Percentiles rank a stretch among this genome's conserved stretches.
Evolutionary conservation across 2,797 vertebrate species (phyloP).

Genomic region (Pachyuromys duprasi): DNA sequence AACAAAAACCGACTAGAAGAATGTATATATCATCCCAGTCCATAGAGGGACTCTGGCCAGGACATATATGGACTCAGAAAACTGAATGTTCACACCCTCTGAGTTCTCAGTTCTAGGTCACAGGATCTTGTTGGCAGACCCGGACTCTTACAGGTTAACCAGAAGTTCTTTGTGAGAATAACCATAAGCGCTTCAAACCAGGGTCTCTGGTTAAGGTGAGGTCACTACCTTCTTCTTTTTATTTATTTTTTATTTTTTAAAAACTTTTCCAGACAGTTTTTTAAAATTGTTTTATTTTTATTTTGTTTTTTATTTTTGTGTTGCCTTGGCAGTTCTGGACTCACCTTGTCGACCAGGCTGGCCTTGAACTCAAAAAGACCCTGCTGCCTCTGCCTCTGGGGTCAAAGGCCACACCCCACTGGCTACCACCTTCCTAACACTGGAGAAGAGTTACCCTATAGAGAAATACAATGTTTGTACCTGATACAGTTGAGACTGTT

Average conservation of each 20-base stretch:
- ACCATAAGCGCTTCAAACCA: background rate
- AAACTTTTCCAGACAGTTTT: no score
- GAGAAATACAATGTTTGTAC: background rate
- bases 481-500: background rate
- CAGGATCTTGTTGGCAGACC: background rate
- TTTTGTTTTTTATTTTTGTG: no score
- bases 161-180: background rate
- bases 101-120: background rate
- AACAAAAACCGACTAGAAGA: background rate
- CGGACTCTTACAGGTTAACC: background rate
- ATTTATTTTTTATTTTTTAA: no score
- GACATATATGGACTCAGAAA: background rate
- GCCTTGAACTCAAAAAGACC: no score
- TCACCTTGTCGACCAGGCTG: no score
- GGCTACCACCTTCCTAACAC: background rate
- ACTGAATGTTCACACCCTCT: background rate
- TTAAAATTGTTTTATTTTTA: no score
- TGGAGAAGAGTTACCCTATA: background rate
- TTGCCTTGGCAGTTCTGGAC: no score
- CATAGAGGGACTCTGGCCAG: background rate
- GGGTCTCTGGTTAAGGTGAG: background rate
- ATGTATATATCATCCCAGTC: background rate
- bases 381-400: no score
- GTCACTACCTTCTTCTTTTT: no score
- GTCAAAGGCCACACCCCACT: no score